A percentile compares a stretch with the other conserved stretches of the same genome.
Evolutionary conservation across 2,113 vertebrate species (phyloP).

Genomic region (Glaucidium brasilianum): DNA sequence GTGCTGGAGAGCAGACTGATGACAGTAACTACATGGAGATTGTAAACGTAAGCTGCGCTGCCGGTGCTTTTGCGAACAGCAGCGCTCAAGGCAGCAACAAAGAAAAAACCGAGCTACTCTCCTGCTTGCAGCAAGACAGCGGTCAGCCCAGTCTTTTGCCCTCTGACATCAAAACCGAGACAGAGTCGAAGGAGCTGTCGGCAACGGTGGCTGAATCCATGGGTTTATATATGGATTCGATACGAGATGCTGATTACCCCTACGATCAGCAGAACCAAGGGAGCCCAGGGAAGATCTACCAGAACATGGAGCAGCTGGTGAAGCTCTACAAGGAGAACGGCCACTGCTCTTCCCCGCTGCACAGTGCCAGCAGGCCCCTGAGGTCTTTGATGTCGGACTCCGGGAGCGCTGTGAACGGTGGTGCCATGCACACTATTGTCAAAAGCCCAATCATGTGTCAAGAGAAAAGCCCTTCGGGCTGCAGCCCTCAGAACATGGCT

Average conservation of each 20-base stretch:
- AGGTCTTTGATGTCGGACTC: constrained; percentile 72
- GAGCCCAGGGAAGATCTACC: constrained; percentile 88
- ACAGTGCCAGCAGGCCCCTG: constrained; percentile 66
- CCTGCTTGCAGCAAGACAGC: constrained; percentile 81
- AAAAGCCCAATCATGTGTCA: constrained; percentile 74
- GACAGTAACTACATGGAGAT: constrained; percentile 89
- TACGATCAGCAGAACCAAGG: constrained; percentile 83
- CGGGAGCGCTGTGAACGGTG: constrained; percentile 73
- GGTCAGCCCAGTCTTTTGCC: constrained; percentile 80
- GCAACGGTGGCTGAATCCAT: constrained; percentile 96
- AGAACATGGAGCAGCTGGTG: constrained; percentile 80
- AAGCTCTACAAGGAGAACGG: constrained; percentile 81
- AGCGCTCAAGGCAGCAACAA: constrained; percentile 81
- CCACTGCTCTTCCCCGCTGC: constrained; percentile 71
- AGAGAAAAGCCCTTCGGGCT: constrained; percentile 81
- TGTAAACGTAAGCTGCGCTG: constrained; percentile 83
- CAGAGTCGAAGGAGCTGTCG: constrained; percentile 95
- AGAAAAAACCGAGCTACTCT: constrained; percentile 84
- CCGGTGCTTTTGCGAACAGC: constrained; percentile 72
- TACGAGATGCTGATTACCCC: constrained; percentile 88
- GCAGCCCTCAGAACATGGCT: constrained; percentile 85
- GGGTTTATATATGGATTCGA: constrained; percentile 97
- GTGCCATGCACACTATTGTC: constrained; percentile 75
- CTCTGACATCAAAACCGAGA: constrained; percentile 86
- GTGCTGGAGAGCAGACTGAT: constrained; percentile 73